Evolutionary conservation across 2,888 invertebrate species (phyloP).

Genomic region (Polylopha cassiicola): DNA sequence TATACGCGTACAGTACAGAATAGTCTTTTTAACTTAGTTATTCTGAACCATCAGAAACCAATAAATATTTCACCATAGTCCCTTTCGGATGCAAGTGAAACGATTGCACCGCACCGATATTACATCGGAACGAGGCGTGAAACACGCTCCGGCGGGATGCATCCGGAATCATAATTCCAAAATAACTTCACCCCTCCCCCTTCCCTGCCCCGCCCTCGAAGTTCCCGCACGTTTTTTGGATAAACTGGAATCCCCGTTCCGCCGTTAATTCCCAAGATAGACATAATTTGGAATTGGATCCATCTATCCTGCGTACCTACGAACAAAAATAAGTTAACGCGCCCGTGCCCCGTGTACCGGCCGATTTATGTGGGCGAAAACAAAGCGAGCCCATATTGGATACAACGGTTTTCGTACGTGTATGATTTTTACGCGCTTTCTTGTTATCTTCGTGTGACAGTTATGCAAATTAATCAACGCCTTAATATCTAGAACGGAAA

Average conservation of each 20-base stretch:
- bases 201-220: constrained; percentile 39
- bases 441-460: neutral
- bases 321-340: constrained; percentile 72
- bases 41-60: constrained; percentile 11
- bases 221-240: constrained; percentile 65
- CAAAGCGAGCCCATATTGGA: constrained; percentile 47
- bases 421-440: constrained; percentile 26
- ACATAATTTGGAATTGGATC: constrained; percentile 79
- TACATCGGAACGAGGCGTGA: constrained; percentile 71
- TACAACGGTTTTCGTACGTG: constrained; percentile 36
- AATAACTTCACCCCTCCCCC: constrained; percentile 68
- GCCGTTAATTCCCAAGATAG: constrained; percentile 77
- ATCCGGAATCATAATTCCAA: constrained; percentile 78
- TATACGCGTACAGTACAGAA: no score
- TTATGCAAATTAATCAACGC: neutral
- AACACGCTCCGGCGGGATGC: constrained; percentile 68
- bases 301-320: constrained; percentile 73
- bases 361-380: constrained; percentile 67
- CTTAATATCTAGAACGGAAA: no score
- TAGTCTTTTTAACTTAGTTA: constrained; percentile 10
- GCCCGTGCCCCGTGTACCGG: constrained; percentile 43
- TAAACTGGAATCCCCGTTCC: constrained; percentile 74
- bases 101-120: constrained; percentile 61
- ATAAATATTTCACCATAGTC: constrained; percentile 36
- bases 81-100: constrained; percentile 50